Base-by-base conservation (phyloP, 2,797 vertebrate species). In the Lacerta bilineata region DNA sequence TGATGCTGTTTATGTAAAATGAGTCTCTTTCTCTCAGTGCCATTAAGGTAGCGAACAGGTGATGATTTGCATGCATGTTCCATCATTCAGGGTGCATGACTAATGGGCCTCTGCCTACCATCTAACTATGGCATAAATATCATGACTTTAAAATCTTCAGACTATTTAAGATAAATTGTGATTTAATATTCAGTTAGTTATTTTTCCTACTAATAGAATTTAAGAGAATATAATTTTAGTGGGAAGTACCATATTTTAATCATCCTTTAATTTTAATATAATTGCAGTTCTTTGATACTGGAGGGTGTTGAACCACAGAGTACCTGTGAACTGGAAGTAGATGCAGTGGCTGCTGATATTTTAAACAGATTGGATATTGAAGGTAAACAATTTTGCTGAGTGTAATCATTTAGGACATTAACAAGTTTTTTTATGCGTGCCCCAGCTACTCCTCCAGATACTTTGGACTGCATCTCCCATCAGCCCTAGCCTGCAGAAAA, bases 291-390 rank as follows among this genome's bases (percentile, higher is more conserved):
- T 90, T 96, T 99, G 91, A 94, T 99, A 89, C 94, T 99, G 95
- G 98, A 98, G 72, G 98, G 97, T 50, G 97, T 98, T 94, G 97
- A 97, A 90, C 98, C 96, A 92, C 98, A 98, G 95, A 99, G 99
- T 96, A 99, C 98, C 64, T 99, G 99, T 96, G 99, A 99, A 96
- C 97, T 99, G 95, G 99, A 99, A 96, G 98, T 98, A 29, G 99
- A 99, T 91, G 99, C 98, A 20, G 98, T 99, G 84, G 99, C 99
- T 93, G 98, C 98, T 84, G 99, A 99, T 92, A 95, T 99, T 95
- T 97, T 99, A 92, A 99, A 99, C 96, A 98, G 98, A n/a, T 95
- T 98, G 90, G 98, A 99, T 92, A 98, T 99, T 83, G 98, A 99
- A 97, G 98, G 99, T 99, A 97, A 94, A 69, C 80, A 83, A 85